These are phyloP conservation scores for Tribolium freemani DNA, from an alignment of 2,888 invertebrate genomes.

Conservation along the genomic window DNA sequence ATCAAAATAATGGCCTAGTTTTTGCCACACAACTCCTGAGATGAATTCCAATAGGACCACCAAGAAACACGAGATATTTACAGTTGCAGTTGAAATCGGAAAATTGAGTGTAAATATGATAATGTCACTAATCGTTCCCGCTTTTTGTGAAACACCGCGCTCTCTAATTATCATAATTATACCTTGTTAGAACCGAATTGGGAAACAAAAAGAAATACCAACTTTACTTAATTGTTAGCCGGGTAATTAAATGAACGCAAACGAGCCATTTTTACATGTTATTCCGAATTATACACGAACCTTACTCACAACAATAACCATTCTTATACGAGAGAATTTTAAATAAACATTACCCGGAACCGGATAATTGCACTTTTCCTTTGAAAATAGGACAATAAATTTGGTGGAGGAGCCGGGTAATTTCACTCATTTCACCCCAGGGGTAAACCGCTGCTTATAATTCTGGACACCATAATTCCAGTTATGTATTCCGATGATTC, in stretches of 20 bases:
- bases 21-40: constrained; percentile 52
- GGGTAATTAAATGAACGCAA: background rate
- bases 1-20: constrained; percentile 60
- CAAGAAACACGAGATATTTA: constrained; percentile 52
- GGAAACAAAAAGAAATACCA: constrained; percentile 39
- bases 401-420: background rate
- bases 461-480: too few species aligned
- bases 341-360: too few species aligned
- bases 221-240: background rate
- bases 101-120: constrained; percentile 49
- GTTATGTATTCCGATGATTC: too few species aligned
- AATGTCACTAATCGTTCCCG: constrained; percentile 40
- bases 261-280: background rate
- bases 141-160: background rate
- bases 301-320: too few species aligned
- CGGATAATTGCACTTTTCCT: background rate
- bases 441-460: too few species aligned
- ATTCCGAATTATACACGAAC: background rate
- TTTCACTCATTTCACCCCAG: background rate
- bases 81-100: constrained; percentile 5
- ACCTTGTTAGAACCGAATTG: constrained; percentile 39
- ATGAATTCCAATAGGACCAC: constrained; percentile 64
- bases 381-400: background rate
- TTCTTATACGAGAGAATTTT: background rate
- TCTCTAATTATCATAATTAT: constrained; percentile 44